Base-by-base conservation (phyloP, 2,888 invertebrate genomes). In the Thymelicus acteon region DNA sequence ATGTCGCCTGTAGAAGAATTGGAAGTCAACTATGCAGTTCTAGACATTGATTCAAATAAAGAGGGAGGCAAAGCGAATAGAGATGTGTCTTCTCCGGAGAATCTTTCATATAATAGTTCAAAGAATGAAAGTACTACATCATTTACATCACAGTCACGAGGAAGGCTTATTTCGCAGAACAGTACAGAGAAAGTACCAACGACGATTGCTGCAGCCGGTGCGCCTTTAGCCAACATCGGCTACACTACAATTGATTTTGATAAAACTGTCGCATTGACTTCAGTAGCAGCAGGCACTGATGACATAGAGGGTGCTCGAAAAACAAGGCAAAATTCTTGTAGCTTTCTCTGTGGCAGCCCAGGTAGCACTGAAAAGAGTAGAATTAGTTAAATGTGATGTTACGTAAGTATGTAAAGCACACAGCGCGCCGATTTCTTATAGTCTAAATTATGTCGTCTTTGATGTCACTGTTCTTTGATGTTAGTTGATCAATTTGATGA, bases 201-300 rank as follows among this genome's bases (percentile, higher is more conserved):
- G 7, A 67, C 73, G 6, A 75, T 80, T 83, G 62, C 73, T 6
- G 37, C 80, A 4, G 72, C 76, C 13, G 96, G 76, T 96, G 96
- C 86, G 95, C 97, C 73, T 95, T 96, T 67, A 15, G 82, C 85
- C 48, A 85, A 83, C 61, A 94, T 96, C 77, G 96, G 97, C 64
- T 98, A 98, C 84, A 97, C 97, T 8, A 97, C 97, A 0, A 99
- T 99, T 78, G 99, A 99, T 91, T 98, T 99, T 88, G 96, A 98
- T 80, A 97, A 97, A 92, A 99, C 99, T 0, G 97, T 96, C 67
- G 98, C 98, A 31, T 94, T 99, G 40, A 97, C 97, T 24, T 97
- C 97, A 40, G 96, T 96, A 47, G 96, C 97, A 79, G 95, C 96
- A 6, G 95, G 95, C 63, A 94, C 95, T 69, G 96, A 96, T 73